Conservation (phyloP, 2,888 invertebrate species). For the Carabus problematicus region DNA sequence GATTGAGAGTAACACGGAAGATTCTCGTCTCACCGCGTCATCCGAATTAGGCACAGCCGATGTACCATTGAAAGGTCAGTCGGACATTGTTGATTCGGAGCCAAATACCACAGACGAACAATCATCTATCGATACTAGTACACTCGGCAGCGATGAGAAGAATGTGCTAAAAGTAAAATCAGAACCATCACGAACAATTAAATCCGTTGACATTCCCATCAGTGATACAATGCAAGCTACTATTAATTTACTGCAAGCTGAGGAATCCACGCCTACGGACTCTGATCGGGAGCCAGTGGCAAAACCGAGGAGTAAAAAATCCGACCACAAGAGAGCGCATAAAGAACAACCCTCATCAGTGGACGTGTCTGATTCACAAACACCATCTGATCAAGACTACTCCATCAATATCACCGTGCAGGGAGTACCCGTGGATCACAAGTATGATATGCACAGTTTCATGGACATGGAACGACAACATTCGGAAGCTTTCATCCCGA, state of each 20-base stretch:
- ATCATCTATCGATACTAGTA: constrained; percentile 30
- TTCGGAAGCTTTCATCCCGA: constrained; percentile 43
- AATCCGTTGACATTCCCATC: constrained; percentile 29
- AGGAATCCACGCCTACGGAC: constrained; percentile 26
- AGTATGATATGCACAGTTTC: constrained; percentile 47
- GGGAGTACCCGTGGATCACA: constrained; percentile 49
- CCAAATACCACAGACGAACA: constrained; percentile 13
- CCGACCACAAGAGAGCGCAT: constrained; percentile 22
- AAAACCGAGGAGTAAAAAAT: constrained; percentile 20
- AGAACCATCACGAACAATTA: constrained; percentile 13
- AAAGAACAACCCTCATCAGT: constrained; percentile 14
- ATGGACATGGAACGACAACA: constrained; percentile 48
- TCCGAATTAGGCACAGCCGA: constrained; percentile 5
- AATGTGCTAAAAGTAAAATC: background rate
- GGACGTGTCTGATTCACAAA: constrained; percentile 36
- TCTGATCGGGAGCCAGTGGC: constrained; percentile 20
- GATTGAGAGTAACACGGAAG: constrained; percentile 23
- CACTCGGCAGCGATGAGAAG: constrained; percentile 17
- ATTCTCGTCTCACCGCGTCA: constrained; percentile 12
- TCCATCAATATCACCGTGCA: constrained; percentile 48
- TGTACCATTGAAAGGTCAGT: constrained; percentile 4
- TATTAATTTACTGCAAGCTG: constrained; percentile 32
- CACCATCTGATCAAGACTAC: constrained; percentile 37
- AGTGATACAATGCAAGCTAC: constrained; percentile 30
- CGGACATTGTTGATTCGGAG: background rate